Percentiles rank a stretch among this genome's conserved stretches.
Evolutionary conservation across 2,888 invertebrate genomes (phyloP).

Genomic region (Mechanitis mazaeus): DNA sequence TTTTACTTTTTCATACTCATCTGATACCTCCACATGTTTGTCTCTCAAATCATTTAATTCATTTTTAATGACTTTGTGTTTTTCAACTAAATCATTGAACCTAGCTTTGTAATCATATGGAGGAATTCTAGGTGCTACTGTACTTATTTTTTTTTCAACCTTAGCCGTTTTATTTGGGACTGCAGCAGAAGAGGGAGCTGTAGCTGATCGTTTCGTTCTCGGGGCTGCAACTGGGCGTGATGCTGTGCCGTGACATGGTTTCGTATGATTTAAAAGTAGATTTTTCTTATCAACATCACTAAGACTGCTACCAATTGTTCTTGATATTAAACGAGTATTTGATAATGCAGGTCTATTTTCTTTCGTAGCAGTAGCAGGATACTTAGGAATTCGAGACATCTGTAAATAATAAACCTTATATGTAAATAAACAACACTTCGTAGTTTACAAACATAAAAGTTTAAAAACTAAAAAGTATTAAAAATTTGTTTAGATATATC

Average conservation of each 20-base stretch:
- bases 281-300: conserved; percentile 65
- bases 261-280: conserved; percentile 61
- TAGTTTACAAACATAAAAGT: background rate
- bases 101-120: conserved; percentile 82
- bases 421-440: background rate
- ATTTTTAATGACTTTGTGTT: conserved; percentile 73
- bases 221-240: conserved; percentile 43
- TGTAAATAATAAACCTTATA: conserved; percentile 36
- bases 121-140: conserved; percentile 73
- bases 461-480: too few relatives aligned
- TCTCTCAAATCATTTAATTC: conserved; percentile 72
- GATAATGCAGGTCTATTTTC: conserved; percentile 57
- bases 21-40: conserved; percentile 69
- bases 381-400: conserved; percentile 71
- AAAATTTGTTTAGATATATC: too few relatives aligned
- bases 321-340: conserved; percentile 41
- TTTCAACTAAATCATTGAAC: conserved; percentile 77
- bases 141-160: conserved; percentile 56
- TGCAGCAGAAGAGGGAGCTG: conserved; percentile 46
- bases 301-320: conserved; percentile 51
- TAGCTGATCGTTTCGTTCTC: conserved; percentile 57
- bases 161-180: conserved; percentile 52
- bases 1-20: conserved; percentile 70
- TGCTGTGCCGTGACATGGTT: conserved; percentile 44
- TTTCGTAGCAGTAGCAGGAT: conserved; percentile 51